Conservation (phyloP, 2,797 vertebrate species). For the Myotis planiceps region DNA sequence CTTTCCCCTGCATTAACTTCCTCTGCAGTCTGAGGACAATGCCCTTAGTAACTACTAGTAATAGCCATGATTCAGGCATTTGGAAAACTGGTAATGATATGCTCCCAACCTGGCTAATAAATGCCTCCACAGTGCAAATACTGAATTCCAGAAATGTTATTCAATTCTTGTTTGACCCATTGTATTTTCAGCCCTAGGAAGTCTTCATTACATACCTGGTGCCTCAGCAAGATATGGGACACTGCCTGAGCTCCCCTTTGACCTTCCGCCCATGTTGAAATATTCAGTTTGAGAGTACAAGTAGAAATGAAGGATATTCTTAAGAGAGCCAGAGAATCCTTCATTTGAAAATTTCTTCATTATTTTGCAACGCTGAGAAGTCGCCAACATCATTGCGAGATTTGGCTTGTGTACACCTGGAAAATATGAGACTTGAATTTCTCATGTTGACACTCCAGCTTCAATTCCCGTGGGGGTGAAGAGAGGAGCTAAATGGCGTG, state of each 20-base stretch:
- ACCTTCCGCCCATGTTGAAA: slow-evolving; percentile 54
- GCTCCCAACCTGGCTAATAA: not conserved
- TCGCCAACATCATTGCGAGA: slow-evolving; percentile 81
- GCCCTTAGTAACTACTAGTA: not conserved
- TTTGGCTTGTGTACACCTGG: slow-evolving; percentile 86
- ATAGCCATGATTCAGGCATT: not conserved
- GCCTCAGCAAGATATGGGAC: not conserved
- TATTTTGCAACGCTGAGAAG: slow-evolving; percentile 85
- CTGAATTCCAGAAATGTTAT: not conserved
- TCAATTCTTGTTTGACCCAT: not conserved
- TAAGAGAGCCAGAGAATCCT: slow-evolving; percentile 79
- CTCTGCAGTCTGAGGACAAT: not conserved
- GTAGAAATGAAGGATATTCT: slow-evolving; percentile 74
- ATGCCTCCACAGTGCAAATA: not conserved
- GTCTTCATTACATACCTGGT: slow-evolving; percentile 3
- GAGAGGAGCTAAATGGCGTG: slow-evolving; percentile 12
- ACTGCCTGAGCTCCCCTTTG: slow-evolving; percentile 38
- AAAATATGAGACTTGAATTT: slow-evolving; percentile 82
- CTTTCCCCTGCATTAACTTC: not conserved
- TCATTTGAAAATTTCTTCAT: slow-evolving; percentile 83
- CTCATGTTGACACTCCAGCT: slow-evolving; percentile 81
- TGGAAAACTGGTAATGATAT: not conserved
- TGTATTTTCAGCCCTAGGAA: not conserved
- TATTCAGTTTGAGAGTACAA: slow-evolving; percentile 44
- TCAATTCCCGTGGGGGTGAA: slow-evolving; percentile 57